phyloP scores from a whole-genome alignment of 2,888 invertebrate species.

The Stenodema calcarata region DNA sequence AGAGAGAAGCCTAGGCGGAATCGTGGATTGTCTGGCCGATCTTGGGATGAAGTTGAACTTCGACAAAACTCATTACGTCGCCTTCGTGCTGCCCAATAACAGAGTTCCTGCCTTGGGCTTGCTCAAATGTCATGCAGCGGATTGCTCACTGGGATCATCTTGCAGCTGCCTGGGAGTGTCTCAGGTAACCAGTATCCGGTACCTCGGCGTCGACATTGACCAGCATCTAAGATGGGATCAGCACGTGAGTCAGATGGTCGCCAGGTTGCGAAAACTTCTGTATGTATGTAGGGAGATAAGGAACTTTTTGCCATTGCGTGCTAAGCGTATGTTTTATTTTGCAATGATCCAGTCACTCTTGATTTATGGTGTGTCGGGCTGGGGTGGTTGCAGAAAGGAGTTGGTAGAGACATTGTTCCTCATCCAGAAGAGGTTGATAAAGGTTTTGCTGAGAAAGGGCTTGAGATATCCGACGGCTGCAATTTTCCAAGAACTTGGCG shows the following conservation, averaged over 20 bases:
- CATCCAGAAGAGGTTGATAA: not conserved
- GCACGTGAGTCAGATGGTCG: not conserved
- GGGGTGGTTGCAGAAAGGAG: not conserved
- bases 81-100: not conserved
- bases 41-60: constrained; percentile 12
- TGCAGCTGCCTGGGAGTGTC: not conserved
- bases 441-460: not conserved
- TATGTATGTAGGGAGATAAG: not conserved
- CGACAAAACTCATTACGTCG: constrained; percentile 8
- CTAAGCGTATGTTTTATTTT: not conserved
- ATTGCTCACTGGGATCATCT: not conserved
- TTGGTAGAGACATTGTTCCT: not conserved
- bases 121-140: not conserved
- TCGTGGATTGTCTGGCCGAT: not conserved
- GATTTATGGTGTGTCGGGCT: not conserved
- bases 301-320: not conserved
- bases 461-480: not conserved
- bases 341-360: not conserved
- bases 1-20: not conserved
- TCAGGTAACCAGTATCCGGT: not conserved
- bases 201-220: constrained; percentile 13
- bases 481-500: not conserved
- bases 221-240: constrained; percentile 22
- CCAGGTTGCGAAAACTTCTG: not conserved
- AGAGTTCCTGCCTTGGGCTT: not conserved